These are phyloP conservation scores for Stratiomys singularior DNA, from an alignment of 2,888 invertebrate species.

Conservation along the genomic window DNA sequence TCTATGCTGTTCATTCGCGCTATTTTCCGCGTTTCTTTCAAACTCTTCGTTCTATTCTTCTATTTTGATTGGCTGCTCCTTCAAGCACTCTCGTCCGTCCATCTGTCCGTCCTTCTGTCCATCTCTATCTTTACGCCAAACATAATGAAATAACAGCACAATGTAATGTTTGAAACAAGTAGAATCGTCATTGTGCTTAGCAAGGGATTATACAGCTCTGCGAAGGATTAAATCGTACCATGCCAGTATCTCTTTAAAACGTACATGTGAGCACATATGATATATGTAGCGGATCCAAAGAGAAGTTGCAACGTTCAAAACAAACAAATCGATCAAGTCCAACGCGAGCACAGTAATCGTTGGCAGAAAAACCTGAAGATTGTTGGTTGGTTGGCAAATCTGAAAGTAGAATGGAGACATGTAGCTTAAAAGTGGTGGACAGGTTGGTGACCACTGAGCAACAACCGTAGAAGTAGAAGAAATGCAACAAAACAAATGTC, in stretches of 20 bases:
- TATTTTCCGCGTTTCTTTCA: not conserved
- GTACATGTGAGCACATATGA: too few species aligned
- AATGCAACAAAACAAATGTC: constrained; percentile 21
- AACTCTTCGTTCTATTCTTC: constrained; percentile 19
- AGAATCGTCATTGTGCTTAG: not conserved
- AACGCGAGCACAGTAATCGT: constrained; percentile 30
- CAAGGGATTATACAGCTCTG: not conserved
- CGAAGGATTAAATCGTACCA: constrained; percentile 30
- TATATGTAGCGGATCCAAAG: too few species aligned
- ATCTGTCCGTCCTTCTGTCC: too few species aligned
- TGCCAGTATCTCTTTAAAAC: not conserved
- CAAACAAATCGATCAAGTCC: constrained; percentile 42
- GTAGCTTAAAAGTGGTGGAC: not conserved
- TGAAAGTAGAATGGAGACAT: not conserved
- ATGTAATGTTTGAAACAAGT: not conserved
- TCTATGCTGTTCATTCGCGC: too few species aligned
- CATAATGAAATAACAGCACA: not conserved
- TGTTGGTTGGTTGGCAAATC: not conserved
- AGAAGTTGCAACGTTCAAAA: not conserved
- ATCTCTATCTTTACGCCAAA: not conserved
- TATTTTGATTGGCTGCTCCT: not conserved
- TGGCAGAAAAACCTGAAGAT: not conserved
- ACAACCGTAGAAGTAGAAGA: not conserved
- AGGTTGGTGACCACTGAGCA: constrained; percentile 28
- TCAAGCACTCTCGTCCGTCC: too few species aligned